Percentiles rank a stretch among this genome's conserved stretches.
Conservation (phyloP, 2,113 vertebrate species). For the Dinomys branickii region DNA sequence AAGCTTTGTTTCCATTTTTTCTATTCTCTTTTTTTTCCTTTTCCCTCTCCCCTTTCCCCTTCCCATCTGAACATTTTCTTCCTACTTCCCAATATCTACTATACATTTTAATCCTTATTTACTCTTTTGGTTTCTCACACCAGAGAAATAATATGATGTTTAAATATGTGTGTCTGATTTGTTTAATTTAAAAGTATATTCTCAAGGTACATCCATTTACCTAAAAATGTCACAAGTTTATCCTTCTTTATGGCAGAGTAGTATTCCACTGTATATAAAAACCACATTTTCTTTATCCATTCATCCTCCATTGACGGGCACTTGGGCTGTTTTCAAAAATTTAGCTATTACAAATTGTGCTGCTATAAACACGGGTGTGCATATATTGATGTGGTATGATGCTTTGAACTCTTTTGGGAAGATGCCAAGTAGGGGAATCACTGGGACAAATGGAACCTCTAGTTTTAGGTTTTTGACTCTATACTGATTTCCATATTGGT, state of each 20-base stretch:
- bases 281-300: neutral
- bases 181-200: neutral
- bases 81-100: neutral
- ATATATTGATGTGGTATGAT: neutral
- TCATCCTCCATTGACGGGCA: neutral
- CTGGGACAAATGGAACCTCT: no score
- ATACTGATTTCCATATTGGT: no score
- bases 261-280: neutral
- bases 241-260: neutral
- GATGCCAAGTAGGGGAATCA: neutral
- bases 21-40: neutral
- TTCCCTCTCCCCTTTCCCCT: neutral
- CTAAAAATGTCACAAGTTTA: neutral
- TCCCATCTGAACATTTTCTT: neutral
- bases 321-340: neutral
- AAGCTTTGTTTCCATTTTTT: no score
- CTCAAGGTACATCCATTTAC: neutral
- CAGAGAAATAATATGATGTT: neutral
- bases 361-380: neutral
- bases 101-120: neutral
- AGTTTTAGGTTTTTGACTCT: no score
- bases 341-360: neutral
- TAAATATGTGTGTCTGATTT: neutral
- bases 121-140: neutral
- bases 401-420: neutral